Conservation (phyloP, 30 jellyfish, hydroid and myxozoan species). For the Catostylus mosaicus region DNA sequence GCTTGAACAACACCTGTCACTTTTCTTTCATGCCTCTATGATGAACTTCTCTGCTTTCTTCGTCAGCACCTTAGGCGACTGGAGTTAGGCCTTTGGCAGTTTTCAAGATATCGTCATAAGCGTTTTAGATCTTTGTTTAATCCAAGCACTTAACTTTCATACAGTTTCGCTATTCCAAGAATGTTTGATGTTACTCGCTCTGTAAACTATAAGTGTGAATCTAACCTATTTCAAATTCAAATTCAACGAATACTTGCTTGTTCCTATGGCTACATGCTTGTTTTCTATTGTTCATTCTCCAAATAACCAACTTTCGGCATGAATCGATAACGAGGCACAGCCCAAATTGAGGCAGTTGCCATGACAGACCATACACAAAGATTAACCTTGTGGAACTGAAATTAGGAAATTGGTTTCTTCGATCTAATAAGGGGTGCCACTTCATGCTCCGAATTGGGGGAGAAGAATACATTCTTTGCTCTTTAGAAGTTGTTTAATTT, state of each 20-base stretch:
- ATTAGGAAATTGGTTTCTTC: not conserved
- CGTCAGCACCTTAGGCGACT: not conserved
- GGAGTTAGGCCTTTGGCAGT: not conserved
- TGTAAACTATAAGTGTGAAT: not conserved
- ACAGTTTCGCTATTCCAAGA: not conserved
- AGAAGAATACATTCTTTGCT: not conserved
- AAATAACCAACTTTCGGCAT: not conserved
- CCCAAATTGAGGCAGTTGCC: not conserved
- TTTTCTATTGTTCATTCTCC: not conserved
- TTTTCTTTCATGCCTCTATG: no score
- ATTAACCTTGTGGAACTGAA: no score
- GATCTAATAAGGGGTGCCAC: no score
- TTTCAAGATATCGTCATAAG: not conserved
- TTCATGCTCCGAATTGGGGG: not conserved
- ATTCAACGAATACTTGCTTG: slow-evolving; percentile 11
- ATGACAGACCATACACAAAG: not conserved
- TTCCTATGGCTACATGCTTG: slow-evolving; percentile 22
- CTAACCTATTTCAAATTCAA: slow-evolving; percentile 10
- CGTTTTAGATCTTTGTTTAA: no score
- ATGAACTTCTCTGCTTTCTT: no score
- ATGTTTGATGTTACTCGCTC: not conserved
- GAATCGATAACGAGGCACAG: not conserved
- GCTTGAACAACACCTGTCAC: no score
- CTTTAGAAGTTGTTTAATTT: not conserved
- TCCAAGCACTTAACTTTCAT: not conserved